Base-by-base conservation (phyloP, 2,797 vertebrate genomes). In the Megalops cyprinoides region DNA sequence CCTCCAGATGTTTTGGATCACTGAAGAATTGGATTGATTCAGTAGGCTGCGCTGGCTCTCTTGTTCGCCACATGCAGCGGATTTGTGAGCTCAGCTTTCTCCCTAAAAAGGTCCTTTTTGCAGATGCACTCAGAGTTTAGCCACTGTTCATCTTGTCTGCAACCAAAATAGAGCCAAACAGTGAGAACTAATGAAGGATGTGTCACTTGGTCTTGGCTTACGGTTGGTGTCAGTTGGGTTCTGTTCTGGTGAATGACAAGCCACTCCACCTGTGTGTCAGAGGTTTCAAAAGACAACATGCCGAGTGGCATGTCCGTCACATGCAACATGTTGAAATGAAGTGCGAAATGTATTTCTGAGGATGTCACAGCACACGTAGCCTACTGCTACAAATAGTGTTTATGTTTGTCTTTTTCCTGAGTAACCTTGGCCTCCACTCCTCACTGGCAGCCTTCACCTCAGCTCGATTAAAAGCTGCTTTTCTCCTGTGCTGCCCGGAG, bases 1-100 rank as follows among this genome's bases (percentile, higher is more conserved):
- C 75, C 49, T 77, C 74, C 80, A 81, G 80, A 73, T 77, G 75
- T 74, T 51, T 18, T 46, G 44, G 55, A 74, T 75, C 71, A 60
- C 55, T 60, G 42, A 25, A 75, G 42, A 53, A 18, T 23, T 14
- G 60, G 34, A 76, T 69, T 31, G 8, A 62, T 81, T 76, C 39
- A 53, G 60, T 56, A 81, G 55, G 46, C 46, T 23, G 44, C 58
- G 60, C 75, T 69, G 74, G 34, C 34, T 15, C 74, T 5, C 37
- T 14, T 15, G 3, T 51, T 67, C 34, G 74, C 56, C 46, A 55
- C 18, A 39, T 37, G 55, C 44, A 46, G 37, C 34, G 73, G 48
- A 56, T 65, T 15, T 49, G 34, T 73, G 49, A 31, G 18, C 65
- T 75, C 9, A 75, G 37, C 37, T 76, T 81, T 23, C 23, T 62